phyloP scores from a whole-genome alignment of 2,797 vertebrate genomes.

The Cephalopachus bancanus region DNA sequence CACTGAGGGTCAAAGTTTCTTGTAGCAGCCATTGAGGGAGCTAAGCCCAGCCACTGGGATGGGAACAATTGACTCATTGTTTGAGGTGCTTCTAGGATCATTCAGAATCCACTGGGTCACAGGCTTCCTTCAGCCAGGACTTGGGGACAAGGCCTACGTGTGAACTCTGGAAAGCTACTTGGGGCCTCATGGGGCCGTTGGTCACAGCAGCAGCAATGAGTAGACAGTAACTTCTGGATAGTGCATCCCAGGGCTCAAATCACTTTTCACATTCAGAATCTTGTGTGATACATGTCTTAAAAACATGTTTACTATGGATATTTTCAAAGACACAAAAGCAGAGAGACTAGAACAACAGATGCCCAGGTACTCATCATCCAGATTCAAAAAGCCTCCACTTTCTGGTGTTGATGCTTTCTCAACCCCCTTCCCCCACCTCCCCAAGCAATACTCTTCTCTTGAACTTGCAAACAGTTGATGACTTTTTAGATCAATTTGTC shows the following conservation, averaged over 20 bases:
- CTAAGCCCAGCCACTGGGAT: not conserved
- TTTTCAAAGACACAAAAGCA: conserved; percentile 39
- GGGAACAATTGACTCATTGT: conserved; percentile 48
- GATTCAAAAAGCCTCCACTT: not conserved
- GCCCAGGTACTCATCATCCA: not conserved
- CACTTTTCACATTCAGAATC: not conserved
- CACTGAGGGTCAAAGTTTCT: conserved; percentile 20
- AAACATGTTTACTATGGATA: not conserved
- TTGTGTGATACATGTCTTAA: not conserved
- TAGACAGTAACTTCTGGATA: not conserved
- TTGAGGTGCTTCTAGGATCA: not conserved
- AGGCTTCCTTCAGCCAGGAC: not conserved
- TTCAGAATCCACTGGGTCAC: conserved; percentile 36
- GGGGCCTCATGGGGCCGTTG: not conserved
- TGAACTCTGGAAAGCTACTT: not conserved
- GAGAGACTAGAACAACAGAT: not conserved
- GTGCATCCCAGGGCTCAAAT: not conserved
- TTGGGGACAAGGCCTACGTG: not conserved
- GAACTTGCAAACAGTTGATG: not conserved
- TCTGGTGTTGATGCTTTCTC: not conserved
- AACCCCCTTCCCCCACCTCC: not conserved
- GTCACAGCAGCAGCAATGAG: not conserved
- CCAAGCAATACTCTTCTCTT: not conserved
- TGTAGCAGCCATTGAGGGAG: not conserved
- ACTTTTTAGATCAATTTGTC: conserved; percentile 39